Evolutionary conservation across 2,113 vertebrate genomes (phyloP).

Genomic region (Lynx canadensis): DNA sequence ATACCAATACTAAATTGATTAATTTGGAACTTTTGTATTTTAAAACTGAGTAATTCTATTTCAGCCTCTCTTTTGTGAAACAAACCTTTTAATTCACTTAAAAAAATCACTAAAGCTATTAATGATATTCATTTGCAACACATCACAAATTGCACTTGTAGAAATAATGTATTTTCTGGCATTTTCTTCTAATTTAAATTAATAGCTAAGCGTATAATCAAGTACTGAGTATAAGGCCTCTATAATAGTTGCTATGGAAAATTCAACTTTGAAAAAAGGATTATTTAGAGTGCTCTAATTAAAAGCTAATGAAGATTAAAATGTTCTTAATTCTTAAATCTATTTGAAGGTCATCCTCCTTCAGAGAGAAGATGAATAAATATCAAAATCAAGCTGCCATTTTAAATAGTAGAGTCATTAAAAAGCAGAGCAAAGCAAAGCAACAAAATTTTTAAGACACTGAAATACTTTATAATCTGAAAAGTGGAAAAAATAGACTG

Average conservation of each 20-base stretch:
- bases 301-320: conserved; percentile 66
- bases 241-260: neutral
- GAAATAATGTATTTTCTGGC: conserved; percentile 4
- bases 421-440: neutral
- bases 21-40: neutral
- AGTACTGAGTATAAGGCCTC: neutral
- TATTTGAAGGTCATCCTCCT: conserved; percentile 48
- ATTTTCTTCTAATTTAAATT: conserved; percentile 11
- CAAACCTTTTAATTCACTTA: neutral
- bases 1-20: neutral
- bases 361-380: conserved; percentile 41
- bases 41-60: neutral
- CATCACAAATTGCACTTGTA: neutral
- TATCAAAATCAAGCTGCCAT: conserved; percentile 39
- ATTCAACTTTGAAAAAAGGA: neutral
- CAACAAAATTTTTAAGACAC: neutral
- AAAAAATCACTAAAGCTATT: neutral
- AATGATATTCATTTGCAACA: neutral
- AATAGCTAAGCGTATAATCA: neutral
- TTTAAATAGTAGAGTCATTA: neutral
- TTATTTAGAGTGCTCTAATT: neutral
- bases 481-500: neutral
- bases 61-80: neutral
- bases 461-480: neutral
- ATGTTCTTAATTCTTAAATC: conserved; percentile 47